Conservation (phyloP, 2,888 invertebrate species). For the Furcula furcula region DNA sequence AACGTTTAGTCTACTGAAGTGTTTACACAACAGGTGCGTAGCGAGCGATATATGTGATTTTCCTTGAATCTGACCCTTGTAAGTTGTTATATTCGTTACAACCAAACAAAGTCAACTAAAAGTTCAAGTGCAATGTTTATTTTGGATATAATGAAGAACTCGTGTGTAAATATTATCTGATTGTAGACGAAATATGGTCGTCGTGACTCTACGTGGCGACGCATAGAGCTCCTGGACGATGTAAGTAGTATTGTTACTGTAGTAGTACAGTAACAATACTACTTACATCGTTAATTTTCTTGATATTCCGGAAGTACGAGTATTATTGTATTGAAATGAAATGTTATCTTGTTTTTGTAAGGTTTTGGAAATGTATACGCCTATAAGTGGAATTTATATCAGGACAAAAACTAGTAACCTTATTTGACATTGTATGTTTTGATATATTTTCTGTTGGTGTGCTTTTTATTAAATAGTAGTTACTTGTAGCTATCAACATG, state of each 20-base stretch:
- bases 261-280: too few relatives aligned
- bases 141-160: slow-evolving; percentile 27
- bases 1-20: not conserved
- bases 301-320: too few relatives aligned
- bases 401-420: too few relatives aligned
- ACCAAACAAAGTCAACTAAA: not conserved
- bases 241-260: slow-evolving; percentile 25
- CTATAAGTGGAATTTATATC: too few relatives aligned
- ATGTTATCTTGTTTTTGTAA: too few relatives aligned
- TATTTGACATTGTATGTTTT: too few relatives aligned
- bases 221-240: slow-evolving; percentile 6
- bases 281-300: too few relatives aligned
- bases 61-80: not conserved
- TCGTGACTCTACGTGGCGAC: slow-evolving; percentile 22
- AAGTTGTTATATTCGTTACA: not conserved
- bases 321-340: too few relatives aligned
- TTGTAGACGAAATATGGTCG: slow-evolving; percentile 16
- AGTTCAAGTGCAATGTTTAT: slow-evolving; percentile 12
- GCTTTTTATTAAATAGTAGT: too few relatives aligned
- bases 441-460: too few relatives aligned
- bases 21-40: not conserved
- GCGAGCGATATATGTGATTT: not conserved
- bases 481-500: slow-evolving; percentile 8
- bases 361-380: too few relatives aligned
- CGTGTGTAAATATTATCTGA: slow-evolving; percentile 30